Percentiles rank a stretch among this genome's conserved stretches.
These are phyloP conservation scores for Hylyphantes graminicola DNA, from an alignment of 1,140 invertebrate species.

Conservation along the genomic window DNA sequence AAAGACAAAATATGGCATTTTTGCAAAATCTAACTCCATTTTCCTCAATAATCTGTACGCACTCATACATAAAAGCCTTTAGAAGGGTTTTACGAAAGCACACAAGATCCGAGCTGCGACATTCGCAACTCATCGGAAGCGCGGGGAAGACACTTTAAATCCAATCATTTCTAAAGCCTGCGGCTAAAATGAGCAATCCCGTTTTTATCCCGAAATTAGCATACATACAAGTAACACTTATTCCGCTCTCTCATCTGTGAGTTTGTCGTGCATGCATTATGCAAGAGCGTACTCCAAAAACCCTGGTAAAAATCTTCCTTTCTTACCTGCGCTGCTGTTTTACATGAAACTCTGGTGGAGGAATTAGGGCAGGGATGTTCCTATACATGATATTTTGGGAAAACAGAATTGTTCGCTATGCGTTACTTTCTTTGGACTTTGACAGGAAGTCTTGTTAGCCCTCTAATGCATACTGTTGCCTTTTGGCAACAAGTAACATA, in stretches of 20 bases:
- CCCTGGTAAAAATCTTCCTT: slow-evolving; percentile 10
- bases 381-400: slow-evolving; percentile 7
- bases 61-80: too few species aligned
- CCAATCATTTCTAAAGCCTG: slow-evolving; percentile 43
- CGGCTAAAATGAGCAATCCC: slow-evolving; percentile 44
- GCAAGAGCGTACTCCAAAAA: slow-evolving; percentile 20
- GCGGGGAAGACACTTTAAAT: slow-evolving; percentile 43
- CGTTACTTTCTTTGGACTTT: too few species aligned
- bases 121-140: slow-evolving; percentile 3
- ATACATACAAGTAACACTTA: slow-evolving; percentile 57
- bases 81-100: too few species aligned
- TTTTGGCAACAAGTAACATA: too few species aligned
- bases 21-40: too few species aligned
- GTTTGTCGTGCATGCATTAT: slow-evolving; percentile 47
- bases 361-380: slow-evolving; percentile 10
- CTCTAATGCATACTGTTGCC: too few species aligned
- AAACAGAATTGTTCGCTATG: background rate
- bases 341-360: slow-evolving; percentile 15
- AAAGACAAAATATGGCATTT: too few species aligned
- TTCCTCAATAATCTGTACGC: too few species aligned
- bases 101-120: too few species aligned
- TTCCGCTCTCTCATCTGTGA: slow-evolving; percentile 27
- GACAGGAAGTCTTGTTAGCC: too few species aligned
- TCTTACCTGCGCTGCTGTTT: slow-evolving; percentile 40
- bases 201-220: slow-evolving; percentile 52